A percentile compares a stretch with the other conserved stretches of the same genome.
phyloP scores from a whole-genome alignment of 2,797 vertebrate genomes.

The Eremophila alpestris region DNA sequence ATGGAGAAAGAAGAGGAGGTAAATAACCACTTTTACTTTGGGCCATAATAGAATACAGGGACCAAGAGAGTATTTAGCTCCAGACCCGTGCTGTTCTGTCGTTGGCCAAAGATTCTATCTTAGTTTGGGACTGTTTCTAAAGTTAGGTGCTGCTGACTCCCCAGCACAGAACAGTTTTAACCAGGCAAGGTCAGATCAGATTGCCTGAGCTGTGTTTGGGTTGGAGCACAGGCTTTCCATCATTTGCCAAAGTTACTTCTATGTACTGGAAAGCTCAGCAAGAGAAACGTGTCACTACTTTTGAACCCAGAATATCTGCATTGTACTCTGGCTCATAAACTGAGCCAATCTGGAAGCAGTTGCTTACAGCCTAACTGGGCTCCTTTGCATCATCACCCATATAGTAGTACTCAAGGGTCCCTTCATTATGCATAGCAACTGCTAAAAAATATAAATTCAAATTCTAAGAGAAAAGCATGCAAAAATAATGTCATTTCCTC shows the following conservation, averaged over 20 bases:
- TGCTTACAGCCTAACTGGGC: neutral
- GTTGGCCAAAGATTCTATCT: neutral
- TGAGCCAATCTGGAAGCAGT: neutral
- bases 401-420: neutral
- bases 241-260: constrained; percentile 33
- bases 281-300: neutral
- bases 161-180: constrained; percentile 7
- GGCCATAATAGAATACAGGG: neutral
- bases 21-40: neutral
- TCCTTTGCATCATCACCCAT: neutral
- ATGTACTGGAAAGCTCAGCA: constrained; percentile 18
- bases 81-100: neutral
- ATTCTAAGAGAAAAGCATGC: neutral
- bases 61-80: neutral
- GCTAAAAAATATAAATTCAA: neutral
- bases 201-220: constrained; percentile 30
- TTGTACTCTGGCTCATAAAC: neutral
- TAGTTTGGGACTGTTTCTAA: constrained; percentile 18
- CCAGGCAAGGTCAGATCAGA: constrained; percentile 27
- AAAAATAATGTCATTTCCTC: neutral
- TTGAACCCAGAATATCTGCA: constrained; percentile 6
- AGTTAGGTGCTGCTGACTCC: constrained; percentile 13
- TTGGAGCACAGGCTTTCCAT: constrained; percentile 33
- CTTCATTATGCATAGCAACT: neutral
- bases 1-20: neutral